Evolutionary conservation across 2,888 invertebrate genomes (phyloP).

Genomic region (Caenorhabditis virilis): DNA sequence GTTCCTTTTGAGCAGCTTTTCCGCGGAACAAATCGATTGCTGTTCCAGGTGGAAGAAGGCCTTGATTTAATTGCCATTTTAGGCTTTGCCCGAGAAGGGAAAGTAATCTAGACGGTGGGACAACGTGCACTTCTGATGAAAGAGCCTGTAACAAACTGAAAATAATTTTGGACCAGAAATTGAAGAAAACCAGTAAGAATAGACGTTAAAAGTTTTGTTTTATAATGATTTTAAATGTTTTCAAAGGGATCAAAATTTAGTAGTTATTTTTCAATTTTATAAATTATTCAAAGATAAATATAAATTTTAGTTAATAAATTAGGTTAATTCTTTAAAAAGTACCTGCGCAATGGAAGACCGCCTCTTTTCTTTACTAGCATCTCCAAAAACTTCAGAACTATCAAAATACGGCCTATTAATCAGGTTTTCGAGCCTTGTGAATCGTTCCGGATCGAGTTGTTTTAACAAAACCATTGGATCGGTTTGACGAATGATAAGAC

Average conservation of each 20-base stretch:
- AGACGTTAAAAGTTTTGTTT: too few relatives aligned
- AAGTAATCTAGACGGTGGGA: slow-evolving; percentile 89
- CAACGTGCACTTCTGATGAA: slow-evolving; percentile 96
- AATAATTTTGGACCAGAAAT: too few relatives aligned
- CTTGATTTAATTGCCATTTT: slow-evolving; percentile 99
- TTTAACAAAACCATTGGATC: slow-evolving; percentile 98
- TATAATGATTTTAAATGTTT: too few relatives aligned
- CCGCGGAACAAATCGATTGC: slow-evolving; percentile 98
- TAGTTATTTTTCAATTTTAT: too few relatives aligned
- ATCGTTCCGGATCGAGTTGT: slow-evolving; percentile 88
- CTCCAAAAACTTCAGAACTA: slow-evolving; percentile 94
- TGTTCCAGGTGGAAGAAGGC: slow-evolving; percentile 90
- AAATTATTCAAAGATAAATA: too few relatives aligned
- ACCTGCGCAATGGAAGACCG: slow-evolving; percentile 88
- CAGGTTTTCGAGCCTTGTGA: slow-evolving; percentile 92
- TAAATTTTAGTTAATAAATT: too few relatives aligned
- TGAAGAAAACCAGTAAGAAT: too few relatives aligned
- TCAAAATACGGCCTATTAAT: slow-evolving; percentile 96
- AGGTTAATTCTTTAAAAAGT: too few relatives aligned
- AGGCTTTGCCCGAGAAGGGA: slow-evolving; percentile 93
- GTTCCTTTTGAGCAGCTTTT: slow-evolving; percentile 95
- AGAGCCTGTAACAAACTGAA: too few relatives aligned
- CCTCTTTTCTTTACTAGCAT: slow-evolving; percentile 92
- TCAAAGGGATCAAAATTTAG: too few relatives aligned
- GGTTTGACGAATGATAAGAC: slow-evolving; percentile 90